phyloP scores from a whole-genome alignment of 2,113 vertebrate genomes.

The Hystrix brachyura region DNA sequence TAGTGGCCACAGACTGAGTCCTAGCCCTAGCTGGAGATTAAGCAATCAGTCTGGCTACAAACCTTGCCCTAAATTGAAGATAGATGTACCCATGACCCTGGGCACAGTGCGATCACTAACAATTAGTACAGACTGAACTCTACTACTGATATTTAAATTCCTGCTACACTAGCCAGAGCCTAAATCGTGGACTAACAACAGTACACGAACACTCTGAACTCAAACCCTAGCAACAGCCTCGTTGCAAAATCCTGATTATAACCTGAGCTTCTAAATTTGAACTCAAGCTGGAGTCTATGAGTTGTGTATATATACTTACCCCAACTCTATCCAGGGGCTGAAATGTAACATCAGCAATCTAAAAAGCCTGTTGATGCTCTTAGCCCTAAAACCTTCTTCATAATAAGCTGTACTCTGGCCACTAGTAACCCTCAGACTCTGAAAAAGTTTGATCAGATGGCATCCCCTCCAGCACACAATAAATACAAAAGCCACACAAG shows the following conservation, averaged over 20 bases:
- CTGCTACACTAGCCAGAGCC: conserved; percentile 10
- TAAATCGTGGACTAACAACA: conserved; percentile 14
- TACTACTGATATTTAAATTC: background rate
- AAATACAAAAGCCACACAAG: conserved; percentile 35
- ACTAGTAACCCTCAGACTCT: background rate
- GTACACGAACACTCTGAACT: conserved; percentile 21
- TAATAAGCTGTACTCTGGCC: conserved; percentile 1
- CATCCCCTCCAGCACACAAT: background rate
- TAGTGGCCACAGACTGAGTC: background rate
- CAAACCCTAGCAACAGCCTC: background rate
- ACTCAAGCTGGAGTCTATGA: conserved; percentile 2
- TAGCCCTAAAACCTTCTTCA: conserved; percentile 25
- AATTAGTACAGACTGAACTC: conserved; percentile 42
- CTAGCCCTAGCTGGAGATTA: conserved; percentile 6
- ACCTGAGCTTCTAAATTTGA: background rate
- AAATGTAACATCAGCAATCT: background rate
- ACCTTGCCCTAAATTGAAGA: conserved; percentile 41
- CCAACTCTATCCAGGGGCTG: background rate
- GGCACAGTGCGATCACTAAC: conserved; percentile 13
- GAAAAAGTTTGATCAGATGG: background rate
- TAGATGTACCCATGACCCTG: conserved; percentile 25
- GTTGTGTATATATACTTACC: background rate
- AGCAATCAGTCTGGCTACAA: conserved; percentile 53
- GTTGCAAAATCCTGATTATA: background rate
- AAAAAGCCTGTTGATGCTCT: background rate